Evolutionary conservation across 2,888 invertebrate species (phyloP), one percentile per base, ranked within the genome.

Genomic region (Sphecodes monilicornis): DNA sequence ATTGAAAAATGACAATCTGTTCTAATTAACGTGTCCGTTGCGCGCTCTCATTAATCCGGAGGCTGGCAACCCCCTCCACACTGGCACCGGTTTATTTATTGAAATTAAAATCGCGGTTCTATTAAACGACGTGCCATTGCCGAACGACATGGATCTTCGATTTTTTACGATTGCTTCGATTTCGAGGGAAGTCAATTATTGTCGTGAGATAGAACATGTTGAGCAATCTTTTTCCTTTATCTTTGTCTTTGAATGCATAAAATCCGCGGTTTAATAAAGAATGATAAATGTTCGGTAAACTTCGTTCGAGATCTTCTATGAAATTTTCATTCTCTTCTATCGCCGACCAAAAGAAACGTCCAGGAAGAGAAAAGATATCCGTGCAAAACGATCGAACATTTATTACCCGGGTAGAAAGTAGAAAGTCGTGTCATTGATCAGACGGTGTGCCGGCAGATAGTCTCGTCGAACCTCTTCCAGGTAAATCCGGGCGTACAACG

Each of bases 1-100:
- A 78, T 76, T 85, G 54, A 79, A 78, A 64, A 79, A 76, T 83
- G 70, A 70, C 60, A 71, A 76, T 83, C 70, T 41, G 68, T 76
- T 85, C 79, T 78, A 82, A 79, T 79, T 73, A 79, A 69, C 54
- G 64, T 29, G 66, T 39, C 41, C 43, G 36, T 43, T n/a, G 64
- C 32, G 71, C 18, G 36, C 54, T 73, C 60, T 78, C 68, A 64
- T 82, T 85, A 73, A 85, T 76, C 73, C 46, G 43, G 60, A 29
- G 41, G 18, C 13, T 18, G 13, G 29, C 3, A 3, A 16, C 4
- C 13, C 0, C 29, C 16, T 29, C 29, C 29, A 3, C 22, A 22
- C 29, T 26, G 32, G 22, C 16, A 18, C 3, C 32, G 66, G 70
- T 76, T 54, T 66, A 70, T 74, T 75, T 66, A 57, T 77, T n/a